Evolutionary conservation across 1,140 invertebrate genomes (phyloP), one percentile per base, ranked within the genome.

Genomic region (Cheumatopsyche charites): DNA sequence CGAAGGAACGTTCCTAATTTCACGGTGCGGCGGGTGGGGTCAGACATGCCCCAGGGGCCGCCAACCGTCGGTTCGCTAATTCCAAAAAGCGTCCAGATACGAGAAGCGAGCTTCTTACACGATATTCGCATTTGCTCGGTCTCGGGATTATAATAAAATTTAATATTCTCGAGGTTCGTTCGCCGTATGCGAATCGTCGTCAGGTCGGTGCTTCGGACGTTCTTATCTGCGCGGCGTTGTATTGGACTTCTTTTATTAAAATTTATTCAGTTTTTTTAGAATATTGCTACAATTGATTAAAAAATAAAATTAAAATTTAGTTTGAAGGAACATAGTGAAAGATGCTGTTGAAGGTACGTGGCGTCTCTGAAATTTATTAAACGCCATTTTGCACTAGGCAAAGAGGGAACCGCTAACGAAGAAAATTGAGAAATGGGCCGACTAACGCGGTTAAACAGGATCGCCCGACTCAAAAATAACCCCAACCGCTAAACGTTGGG

Each of bases 121-220:
- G 82, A 83, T 83, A 84, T 84, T 84, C 82, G 79, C 82, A 84
- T 83, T 36, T 84, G 83, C 82, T 83, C 83, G 83, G 83, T 83
- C 82, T 58, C 81, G 81, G 80, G 79, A 80, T 79, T 76, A 83
- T 83, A 83, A 83, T 84, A 84, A 84, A 84, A 84, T 84, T 84
- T 84, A 83, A 84, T 83, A 84, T 83, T 82, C 78, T 78, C 79
- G 77, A n/a, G 62, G 62, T 29, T 49, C 45, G 17, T 19, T 49
- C 13, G 21, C 62, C 41, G 41, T 63, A 15, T 43, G 29, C 17
- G 23, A 23, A n/a, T 42, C 29, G 19, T 63, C 21, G 55, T 11
- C 55, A 25, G 9, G 29, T 36, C 9, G 29, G 29, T 4, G 29
- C 9, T 36, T 49, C 13, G 13, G 45, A 5, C 17, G 13, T 15